Base-by-base conservation (phyloP, 2,797 vertebrate species). In the Spinibarbus caldwelli region DNA sequence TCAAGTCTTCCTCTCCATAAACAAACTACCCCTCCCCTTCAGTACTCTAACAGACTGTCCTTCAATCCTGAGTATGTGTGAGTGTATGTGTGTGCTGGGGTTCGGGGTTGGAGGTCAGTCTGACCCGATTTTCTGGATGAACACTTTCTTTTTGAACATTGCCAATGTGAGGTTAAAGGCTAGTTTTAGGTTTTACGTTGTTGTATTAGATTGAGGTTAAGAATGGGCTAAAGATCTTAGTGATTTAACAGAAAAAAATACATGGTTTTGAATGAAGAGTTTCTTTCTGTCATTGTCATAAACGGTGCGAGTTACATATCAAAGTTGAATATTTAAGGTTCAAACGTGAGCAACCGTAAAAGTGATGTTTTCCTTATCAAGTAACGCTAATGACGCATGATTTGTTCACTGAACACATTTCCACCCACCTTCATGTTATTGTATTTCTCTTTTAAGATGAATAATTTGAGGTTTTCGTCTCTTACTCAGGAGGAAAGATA, bases 1-100 rank as follows among this genome's bases (percentile, higher is more conserved):
- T 90, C 91, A 85, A 89, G 12, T 88, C 88, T 88, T 84, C 86
- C 66, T 78, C 86, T 83, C 84, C 49, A 78, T 86, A 87, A 89
- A 89, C 84, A 87, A 84, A 84, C 64, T 82, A 78, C 85, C 72
- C 34, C 78, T 89, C 66, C 87, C 49, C 34, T 57, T 76, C 62
- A 29, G 78, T 86, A 89, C 31, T 47, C 78, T 81, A 88, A 90
- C 84, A 64, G 87, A 86, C 86, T 87, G 85, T 88, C 82, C 82
- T 62, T 78, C 84, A 82, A 75, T 38, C 45, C 57, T 86, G 78
- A 75, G 85, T 66, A 84, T 59, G 52, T 54, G 57, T 68, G 59
- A 75, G 77, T 78, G 77, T 78, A 72, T 64, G 82, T 57, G 26
- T 17, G 54, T 77, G 83, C 38, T 75, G 67, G 52, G 38, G 45